Conservation (phyloP, 2,888 invertebrate genomes). For the Ornithoptera priamus region DNA sequence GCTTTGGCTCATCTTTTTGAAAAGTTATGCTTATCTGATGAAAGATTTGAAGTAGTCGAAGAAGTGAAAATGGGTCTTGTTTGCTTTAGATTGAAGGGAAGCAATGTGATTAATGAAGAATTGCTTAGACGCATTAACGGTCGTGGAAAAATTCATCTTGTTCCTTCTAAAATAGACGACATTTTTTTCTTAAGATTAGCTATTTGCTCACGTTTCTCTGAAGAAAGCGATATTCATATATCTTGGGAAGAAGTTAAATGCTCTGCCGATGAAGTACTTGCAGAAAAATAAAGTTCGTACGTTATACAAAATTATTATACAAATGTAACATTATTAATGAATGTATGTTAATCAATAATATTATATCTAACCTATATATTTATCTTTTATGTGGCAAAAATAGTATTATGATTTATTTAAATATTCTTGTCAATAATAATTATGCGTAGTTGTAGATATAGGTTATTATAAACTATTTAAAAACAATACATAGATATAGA, state of each 20-base stretch:
- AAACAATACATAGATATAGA: not conserved
- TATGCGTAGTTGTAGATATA: not conserved
- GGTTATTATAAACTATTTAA: not conserved
- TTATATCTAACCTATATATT: not conserved
- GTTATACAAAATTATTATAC: not conserved
- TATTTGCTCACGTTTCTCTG: constrained; percentile 91
- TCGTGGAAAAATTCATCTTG: constrained; percentile 94
- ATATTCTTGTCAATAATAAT: not conserved
- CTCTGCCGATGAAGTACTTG: constrained; percentile 84
- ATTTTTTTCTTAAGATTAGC: constrained; percentile 93
- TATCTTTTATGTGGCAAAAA: not conserved
- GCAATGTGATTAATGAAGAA: constrained; percentile 90
- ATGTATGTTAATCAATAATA: not conserved
- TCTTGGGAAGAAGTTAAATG: constrained; percentile 93
- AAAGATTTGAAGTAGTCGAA: constrained; percentile 92
- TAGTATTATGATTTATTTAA: not conserved
- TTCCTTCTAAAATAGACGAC: constrained; percentile 92
- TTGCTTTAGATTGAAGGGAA: constrained; percentile 95
- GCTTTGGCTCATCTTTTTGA: constrained; percentile 93
- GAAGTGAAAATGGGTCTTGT: constrained; percentile 97
- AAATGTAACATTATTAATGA: not conserved
- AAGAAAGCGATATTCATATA: constrained; percentile 88
- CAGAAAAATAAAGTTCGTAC: constrained; percentile 32
- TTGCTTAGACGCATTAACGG: constrained; percentile 92
- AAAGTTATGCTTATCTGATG: constrained; percentile 85